These are phyloP conservation scores for Salmo trutta DNA, from an alignment of 2,797 vertebrate species.

Conservation along the genomic window DNA sequence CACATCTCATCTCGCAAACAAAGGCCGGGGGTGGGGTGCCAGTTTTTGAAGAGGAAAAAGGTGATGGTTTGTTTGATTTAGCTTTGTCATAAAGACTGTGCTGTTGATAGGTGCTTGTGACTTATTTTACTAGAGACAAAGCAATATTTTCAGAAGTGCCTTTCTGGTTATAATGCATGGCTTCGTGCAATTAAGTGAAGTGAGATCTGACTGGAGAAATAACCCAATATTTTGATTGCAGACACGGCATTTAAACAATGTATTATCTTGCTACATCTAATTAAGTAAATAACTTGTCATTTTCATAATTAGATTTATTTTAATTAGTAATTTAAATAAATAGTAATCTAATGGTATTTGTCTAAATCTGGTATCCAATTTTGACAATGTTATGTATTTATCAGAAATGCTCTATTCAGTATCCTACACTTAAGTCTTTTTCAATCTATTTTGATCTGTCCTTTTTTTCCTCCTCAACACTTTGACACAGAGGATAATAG, in stretches of 20 bases:
- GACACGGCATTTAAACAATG: conserved; percentile 16
- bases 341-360: conserved; percentile 6
- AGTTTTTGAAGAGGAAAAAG: conserved; percentile 61
- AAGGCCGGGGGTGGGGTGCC: conserved; percentile 44
- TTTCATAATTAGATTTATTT: conserved; percentile 21
- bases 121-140: neutral
- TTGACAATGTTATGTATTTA: neutral
- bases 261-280: neutral
- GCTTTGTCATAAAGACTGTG: conserved; percentile 46
- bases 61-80: conserved; percentile 53
- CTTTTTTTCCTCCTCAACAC: conserved; percentile 10
- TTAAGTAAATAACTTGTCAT: conserved; percentile 17
- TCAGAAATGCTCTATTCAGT: neutral
- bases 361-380: neutral
- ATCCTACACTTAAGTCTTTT: neutral
- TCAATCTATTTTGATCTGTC: neutral
- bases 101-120: conserved; percentile 28
- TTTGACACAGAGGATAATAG: conserved; percentile 6
- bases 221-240: neutral
- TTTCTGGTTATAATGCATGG: neutral
- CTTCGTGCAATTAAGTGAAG: neutral
- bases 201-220: neutral
- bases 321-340: conserved; percentile 19
- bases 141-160: neutral
- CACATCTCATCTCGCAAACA: conserved; percentile 59